phyloP scores from a whole-genome alignment of 64 coral and sea anemone species.

The Montipora capricornis region DNA sequence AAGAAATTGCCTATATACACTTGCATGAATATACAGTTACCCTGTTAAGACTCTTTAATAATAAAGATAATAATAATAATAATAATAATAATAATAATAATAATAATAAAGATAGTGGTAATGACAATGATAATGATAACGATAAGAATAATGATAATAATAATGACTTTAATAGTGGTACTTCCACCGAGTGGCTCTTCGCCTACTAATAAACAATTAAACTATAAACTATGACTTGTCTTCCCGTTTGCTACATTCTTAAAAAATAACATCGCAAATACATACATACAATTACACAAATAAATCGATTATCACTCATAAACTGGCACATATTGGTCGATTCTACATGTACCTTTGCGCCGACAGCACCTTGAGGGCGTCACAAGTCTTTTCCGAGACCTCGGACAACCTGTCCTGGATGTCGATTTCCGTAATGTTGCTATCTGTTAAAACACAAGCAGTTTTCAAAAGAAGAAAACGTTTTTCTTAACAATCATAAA shows the following conservation, averaged over 20 bases:
- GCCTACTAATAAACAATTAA: neutral
- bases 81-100: too few species aligned
- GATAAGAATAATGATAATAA: too few species aligned
- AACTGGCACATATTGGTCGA: neutral
- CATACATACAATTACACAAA: conserved; percentile 1
- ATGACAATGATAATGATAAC: too few species aligned
- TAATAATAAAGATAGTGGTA: too few species aligned
- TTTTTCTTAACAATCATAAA: conserved; percentile 3
- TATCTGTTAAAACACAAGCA: conserved; percentile 5
- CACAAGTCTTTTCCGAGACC: neutral
- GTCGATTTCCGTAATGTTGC: neutral
- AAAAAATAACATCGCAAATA: neutral
- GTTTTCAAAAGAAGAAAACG: neutral
- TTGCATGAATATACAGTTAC: neutral
- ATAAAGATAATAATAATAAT: neutral
- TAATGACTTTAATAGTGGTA: neutral
- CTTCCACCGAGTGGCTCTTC: conserved; percentile 11
- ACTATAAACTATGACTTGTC: neutral
- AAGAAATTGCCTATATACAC: neutral
- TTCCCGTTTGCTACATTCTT: neutral
- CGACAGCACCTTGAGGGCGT: neutral
- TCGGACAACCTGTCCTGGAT: neutral
- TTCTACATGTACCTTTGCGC: neutral
- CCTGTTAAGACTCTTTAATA: neutral
- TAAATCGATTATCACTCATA: neutral